Percentiles rank a stretch among this genome's conserved stretches.
phyloP scores from a whole-genome alignment of 2,888 invertebrate genomes.

The Neoaliturus tenellus region DNA sequence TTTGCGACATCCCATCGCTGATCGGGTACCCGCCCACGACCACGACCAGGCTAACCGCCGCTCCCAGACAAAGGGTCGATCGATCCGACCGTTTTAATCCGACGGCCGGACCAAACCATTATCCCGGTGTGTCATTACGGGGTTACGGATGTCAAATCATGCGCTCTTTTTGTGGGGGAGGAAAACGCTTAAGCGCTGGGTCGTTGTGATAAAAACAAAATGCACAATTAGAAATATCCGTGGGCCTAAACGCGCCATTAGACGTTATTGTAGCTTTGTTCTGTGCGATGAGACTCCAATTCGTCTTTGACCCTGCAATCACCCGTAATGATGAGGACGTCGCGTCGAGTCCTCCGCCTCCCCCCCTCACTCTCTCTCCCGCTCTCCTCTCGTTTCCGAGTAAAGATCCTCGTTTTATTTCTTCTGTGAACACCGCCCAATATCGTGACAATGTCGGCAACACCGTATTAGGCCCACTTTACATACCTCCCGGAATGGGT shows the following conservation, averaged over 20 bases:
- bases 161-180: conserved; percentile 43
- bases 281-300: conserved; percentile 37
- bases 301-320: conserved; percentile 37
- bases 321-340: conserved; percentile 4
- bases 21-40: no score
- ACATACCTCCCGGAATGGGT: conserved; percentile 10
- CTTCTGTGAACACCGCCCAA: conserved; percentile 31
- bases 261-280: conserved; percentile 25
- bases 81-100: conserved; percentile 47
- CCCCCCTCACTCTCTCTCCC: neutral
- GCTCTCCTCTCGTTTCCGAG: conserved; percentile 25
- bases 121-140: conserved; percentile 25
- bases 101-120: neutral
- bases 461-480: conserved; percentile 17
- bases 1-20: no score
- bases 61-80: conserved; percentile 17
- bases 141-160: conserved; percentile 31
- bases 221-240: conserved; percentile 47
- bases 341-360: neutral
- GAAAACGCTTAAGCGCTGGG: conserved; percentile 28
- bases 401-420: conserved; percentile 27
- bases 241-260: conserved; percentile 46
- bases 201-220: conserved; percentile 49
- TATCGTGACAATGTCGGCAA: conserved; percentile 31
- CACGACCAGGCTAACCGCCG: conserved; percentile 14